A percentile compares a stretch with the other conserved stretches of the same genome.
Evolutionary conservation across 2,113 vertebrate genomes (phyloP).

Genomic region (Psophia crepitans): DNA sequence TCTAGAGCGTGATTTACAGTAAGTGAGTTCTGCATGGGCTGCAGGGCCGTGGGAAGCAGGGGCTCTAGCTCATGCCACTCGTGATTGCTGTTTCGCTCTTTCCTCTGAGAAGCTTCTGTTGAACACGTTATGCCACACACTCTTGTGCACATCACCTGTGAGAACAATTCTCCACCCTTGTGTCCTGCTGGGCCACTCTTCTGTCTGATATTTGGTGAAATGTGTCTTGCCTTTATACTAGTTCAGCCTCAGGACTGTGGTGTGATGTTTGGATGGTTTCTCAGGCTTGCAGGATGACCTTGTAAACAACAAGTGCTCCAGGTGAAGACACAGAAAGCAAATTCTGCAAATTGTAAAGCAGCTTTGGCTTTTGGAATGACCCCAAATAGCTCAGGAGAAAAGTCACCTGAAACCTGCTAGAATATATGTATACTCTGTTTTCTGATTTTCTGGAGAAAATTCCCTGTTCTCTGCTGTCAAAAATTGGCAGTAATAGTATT

Average conservation of each 20-base stretch:
- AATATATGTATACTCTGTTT: background rate
- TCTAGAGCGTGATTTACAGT: background rate
- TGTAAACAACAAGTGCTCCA: background rate
- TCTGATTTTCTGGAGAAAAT: background rate
- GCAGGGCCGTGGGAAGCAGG: background rate
- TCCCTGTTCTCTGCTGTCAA: background rate
- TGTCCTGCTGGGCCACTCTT: background rate
- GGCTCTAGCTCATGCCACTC: background rate
- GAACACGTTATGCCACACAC: background rate
- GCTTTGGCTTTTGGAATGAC: background rate
- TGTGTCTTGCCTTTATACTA: background rate
- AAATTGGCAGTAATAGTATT: background rate
- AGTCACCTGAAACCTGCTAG: background rate
- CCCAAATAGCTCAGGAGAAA: background rate
- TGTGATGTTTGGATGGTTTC: background rate
- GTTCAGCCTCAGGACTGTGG: background rate
- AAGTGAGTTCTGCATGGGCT: background rate
- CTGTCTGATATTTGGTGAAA: background rate
- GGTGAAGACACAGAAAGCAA: background rate
- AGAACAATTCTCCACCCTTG: background rate
- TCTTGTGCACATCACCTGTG: rapidly evolving
- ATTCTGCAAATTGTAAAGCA: background rate
- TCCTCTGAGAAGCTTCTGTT: background rate
- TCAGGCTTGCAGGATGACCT: background rate
- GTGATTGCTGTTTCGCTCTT: background rate